Evolutionary conservation across 2,888 invertebrate species (phyloP).

Genomic region (Lasioglossum villosulum): DNA sequence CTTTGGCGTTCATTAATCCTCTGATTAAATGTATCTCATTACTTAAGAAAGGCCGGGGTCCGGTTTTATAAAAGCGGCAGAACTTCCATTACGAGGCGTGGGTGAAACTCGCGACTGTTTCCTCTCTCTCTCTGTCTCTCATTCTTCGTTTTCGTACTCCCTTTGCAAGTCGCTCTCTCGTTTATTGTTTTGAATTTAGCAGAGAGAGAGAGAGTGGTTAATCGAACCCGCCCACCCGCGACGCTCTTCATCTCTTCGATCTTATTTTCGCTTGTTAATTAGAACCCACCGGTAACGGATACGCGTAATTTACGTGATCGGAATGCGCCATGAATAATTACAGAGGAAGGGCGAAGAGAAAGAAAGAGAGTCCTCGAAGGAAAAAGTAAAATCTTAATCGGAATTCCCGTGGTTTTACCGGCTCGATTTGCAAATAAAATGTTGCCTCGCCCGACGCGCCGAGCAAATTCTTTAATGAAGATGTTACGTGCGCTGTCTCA

Average conservation of each 20-base stretch:
- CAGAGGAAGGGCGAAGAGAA: neutral
- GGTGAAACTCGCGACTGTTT: constrained; percentile 52
- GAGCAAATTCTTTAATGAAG: constrained; percentile 1
- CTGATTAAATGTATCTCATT: constrained; percentile 81
- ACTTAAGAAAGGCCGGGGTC: constrained; percentile 68
- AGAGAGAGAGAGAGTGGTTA: constrained; percentile 54
- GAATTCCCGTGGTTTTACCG: constrained; percentile 1
- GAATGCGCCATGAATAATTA: constrained; percentile 44
- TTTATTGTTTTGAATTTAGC: constrained; percentile 63
- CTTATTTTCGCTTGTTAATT: constrained; percentile 57
- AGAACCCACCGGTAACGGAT: constrained; percentile 47
- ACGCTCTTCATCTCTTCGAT: constrained; percentile 43
- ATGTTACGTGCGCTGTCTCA: constrained; percentile 19
- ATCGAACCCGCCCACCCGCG: constrained; percentile 49
- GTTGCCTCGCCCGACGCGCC: neutral
- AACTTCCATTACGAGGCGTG: constrained; percentile 65
- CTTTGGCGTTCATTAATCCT: constrained; percentile 80
- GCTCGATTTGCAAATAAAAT: constrained; percentile 16
- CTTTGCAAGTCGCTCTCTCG: neutral
- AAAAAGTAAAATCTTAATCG: constrained; percentile 11
- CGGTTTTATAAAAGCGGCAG: constrained; percentile 67
- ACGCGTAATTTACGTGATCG: constrained; percentile 40
- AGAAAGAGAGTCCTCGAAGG: neutral
- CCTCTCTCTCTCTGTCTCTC: neutral
- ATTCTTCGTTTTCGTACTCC: neutral